Base-by-base conservation (phyloP, 2,797 vertebrate genomes). In the Distichodus sexfasciatus region DNA sequence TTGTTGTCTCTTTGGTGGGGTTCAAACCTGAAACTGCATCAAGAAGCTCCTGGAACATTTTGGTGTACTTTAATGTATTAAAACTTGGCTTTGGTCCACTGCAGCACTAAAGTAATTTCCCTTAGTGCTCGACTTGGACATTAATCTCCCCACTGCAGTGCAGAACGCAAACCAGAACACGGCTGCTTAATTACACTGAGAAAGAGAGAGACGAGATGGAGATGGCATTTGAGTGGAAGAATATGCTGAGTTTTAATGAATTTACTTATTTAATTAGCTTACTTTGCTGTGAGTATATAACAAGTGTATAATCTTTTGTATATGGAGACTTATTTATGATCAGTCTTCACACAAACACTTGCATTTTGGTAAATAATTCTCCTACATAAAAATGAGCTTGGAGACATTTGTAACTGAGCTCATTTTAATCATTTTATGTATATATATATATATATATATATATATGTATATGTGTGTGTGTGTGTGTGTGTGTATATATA, bases 131-230 rank as follows among this genome's bases (percentile, higher is more conserved):
- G 66, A 48, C 15, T 24, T 33, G 36, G 53, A 78, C 69, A 69
- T 75, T 59, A 67, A 75, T 75, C 76, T 75, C 41, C 58, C 10
- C 35, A 67, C 59, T 17, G 55, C 50, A 58, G n/a, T 63, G 44
- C 44, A 66, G 57, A 57, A 14, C 46, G 41, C n/a, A n/a, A 41
- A 24, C 48, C 26, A 71, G 57, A 35, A 29, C 38, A 21, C 24
- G 23, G 48, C 63, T 35, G 62, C 62, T 66, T 58, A 54, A 76
- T 44, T 62, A 69, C 58, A 40, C n/a, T 17, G n/a, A 66, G 47
- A 44, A 26, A 60, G 35, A 44, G 41, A 38, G 51, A 17, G 24
- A 44, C n/a, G 17, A 9, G 44, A 64, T 28, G 6, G 8, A 8
- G 48, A 15, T n/a, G 51, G 51, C 19, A 10, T 28, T 26, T 14